Conservation (phyloP, 2,888 invertebrate species). For the Abrostola triplasia region DNA sequence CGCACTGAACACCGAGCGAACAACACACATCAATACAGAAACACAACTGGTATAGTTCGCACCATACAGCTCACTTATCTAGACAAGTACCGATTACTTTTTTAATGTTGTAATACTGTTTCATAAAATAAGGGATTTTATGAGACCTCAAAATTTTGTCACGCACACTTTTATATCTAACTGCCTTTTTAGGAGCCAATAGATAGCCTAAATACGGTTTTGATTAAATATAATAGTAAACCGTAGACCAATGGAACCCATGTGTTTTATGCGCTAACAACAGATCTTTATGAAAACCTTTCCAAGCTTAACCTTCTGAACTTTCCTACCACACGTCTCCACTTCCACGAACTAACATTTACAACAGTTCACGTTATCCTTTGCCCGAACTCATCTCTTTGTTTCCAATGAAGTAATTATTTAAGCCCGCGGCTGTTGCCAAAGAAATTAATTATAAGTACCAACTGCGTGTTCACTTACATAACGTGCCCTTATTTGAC, state of each 20-base stretch:
- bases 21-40: neutral
- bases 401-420: conserved; percentile 51
- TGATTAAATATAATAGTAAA: too few relatives aligned
- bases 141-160: too few relatives aligned
- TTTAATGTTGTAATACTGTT: too few relatives aligned
- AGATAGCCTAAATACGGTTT: too few relatives aligned
- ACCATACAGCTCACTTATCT: neutral
- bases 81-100: too few relatives aligned
- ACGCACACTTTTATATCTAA: too few relatives aligned
- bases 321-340: neutral
- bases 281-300: neutral
- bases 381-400: conserved; percentile 42
- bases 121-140: too few relatives aligned
- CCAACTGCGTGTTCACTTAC: conserved; percentile 27
- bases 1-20: conserved; percentile 7
- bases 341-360: conserved; percentile 23
- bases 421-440: conserved; percentile 22
- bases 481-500: conserved; percentile 20
- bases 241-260: neutral
- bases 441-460: conserved; percentile 43
- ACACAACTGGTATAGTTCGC: too few relatives aligned
- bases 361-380: conserved; percentile 36
- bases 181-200: too few relatives aligned
- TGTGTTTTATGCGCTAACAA: too few relatives aligned
- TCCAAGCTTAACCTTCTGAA: neutral